These are phyloP conservation scores for Ashinkailepas kermadecensis DNA, from an alignment of 2,888 invertebrate species.

Conservation along the genomic window DNA sequence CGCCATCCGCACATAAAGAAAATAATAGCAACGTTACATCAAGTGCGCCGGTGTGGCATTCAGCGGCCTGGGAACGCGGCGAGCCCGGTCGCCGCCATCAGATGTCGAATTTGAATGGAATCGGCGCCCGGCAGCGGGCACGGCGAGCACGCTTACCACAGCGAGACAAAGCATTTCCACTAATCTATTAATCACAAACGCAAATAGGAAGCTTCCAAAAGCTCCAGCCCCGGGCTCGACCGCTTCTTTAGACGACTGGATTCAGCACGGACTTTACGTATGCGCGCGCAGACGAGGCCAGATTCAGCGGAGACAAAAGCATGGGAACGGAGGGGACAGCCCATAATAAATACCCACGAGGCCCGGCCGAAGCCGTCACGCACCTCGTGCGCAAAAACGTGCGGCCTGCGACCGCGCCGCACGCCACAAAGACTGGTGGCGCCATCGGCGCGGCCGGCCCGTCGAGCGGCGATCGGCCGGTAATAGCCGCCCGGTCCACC, in stretches of 20 bases:
- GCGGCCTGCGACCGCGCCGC: not conserved
- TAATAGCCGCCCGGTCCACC: not conserved
- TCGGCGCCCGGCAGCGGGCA: not conserved
- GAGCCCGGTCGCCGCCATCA: not conserved
- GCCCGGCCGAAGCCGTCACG: not conserved
- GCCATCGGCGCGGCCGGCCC: not conserved
- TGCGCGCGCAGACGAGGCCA: constrained; percentile 2
- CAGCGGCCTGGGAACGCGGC: not conserved
- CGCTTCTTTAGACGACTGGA: constrained; percentile 4
- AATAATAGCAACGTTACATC: constrained; percentile 18
- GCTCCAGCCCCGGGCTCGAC: not conserved
- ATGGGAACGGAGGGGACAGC: constrained; percentile 12
- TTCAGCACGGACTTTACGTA: not conserved
- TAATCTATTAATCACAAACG: constrained; percentile 14
- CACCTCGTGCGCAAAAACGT: constrained; percentile 4
- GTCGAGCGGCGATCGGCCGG: not conserved
- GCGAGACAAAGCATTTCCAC: not conserved
- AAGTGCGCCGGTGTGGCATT: not conserved
- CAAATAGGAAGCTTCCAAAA: not conserved
- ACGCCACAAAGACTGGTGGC: not conserved
- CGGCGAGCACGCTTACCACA: not conserved
- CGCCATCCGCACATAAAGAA: constrained; percentile 16
- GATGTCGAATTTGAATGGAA: not conserved
- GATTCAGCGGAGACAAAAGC: constrained; percentile 11
- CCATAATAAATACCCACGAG: constrained; percentile 12